Evolutionary conservation across 2,888 invertebrate species (phyloP), one percentile per base, ranked within the genome.

Genomic region (Philonicus albiceps): DNA sequence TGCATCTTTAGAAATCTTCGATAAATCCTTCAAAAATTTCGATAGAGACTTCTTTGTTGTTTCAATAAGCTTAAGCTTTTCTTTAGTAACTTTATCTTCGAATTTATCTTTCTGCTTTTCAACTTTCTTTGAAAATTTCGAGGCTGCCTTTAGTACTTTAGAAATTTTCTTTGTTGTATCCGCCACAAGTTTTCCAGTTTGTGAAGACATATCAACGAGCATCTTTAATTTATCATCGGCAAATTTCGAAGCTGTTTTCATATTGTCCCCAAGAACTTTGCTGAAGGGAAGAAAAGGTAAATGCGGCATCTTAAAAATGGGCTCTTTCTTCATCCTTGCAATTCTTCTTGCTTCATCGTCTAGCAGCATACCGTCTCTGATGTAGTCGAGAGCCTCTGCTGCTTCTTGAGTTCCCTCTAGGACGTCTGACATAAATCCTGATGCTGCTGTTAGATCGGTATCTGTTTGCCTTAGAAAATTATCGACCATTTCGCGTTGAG

Each of bases 61-160:
- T 74, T 87, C 85, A 37, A 87, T 34, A 1, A 87, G 78, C 74
- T 85, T 87, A 16, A 87, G 43, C 53, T 87, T 85, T 30, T 87
- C 85, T 13, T 80, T 49, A 5, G 80, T 49, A 3, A 87, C 3
- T 30, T 19, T 53, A 13, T 27, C 27, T 8, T 85, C 85, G 13
- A 85, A 85, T 16, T 87, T 43, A 4, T 78, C 73, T 27, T 80
- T 73, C n/a, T 80, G 31, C 16, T 85, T 73, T 27, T 85, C 87
- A 19, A 85, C 8, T n/a, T 64, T 73, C 4, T 80, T 34, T 8
- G 78, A 27, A 74, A 87, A 87, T 31, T 85, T 80, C 6, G 43
- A 34, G 7, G 84, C 40, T 7, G 85, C 85, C 3, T 72, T 72
- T 8, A 87, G n/a, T 3, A 87, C 78, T 37, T 74, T 85, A 3